phyloP scores from a whole-genome alignment of 2,888 invertebrate genomes.

The Globia sparganii region DNA sequence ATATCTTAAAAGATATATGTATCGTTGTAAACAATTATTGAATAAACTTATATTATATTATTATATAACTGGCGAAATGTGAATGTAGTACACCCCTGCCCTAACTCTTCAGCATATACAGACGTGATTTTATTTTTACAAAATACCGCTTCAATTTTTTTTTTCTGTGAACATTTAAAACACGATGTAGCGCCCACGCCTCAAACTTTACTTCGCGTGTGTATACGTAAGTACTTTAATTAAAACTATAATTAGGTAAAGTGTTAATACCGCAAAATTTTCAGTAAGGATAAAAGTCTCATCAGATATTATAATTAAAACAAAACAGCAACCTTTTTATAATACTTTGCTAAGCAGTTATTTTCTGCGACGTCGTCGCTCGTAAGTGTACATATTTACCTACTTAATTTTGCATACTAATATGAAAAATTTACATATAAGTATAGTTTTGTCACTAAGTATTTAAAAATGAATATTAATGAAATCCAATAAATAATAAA shows the following conservation, averaged over 20 bases:
- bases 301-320: slow-evolving; percentile 49
- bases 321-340: slow-evolving; percentile 25
- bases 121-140: neutral
- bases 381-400: slow-evolving; percentile 11
- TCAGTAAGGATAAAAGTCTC: slow-evolving; percentile 17
- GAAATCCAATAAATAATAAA: neutral
- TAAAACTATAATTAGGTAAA: slow-evolving; percentile 38
- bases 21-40: no score
- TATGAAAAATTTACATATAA: slow-evolving; percentile 8
- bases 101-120: neutral
- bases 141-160: neutral
- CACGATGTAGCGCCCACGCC: neutral
- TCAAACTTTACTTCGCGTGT: slow-evolving; percentile 8
- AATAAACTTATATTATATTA: no score
- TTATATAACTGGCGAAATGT: neutral
- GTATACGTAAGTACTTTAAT: slow-evolving; percentile 5
- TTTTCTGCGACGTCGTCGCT: slow-evolving; percentile 12
- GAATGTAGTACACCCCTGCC: no score
- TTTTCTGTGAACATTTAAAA: neutral
- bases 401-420: slow-evolving; percentile 34
- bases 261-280: slow-evolving; percentile 25
- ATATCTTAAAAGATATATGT: no score
- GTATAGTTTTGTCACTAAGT: slow-evolving; percentile 3
- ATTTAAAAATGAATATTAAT: neutral
- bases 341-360: slow-evolving; percentile 19